Conservation (phyloP, 2,888 invertebrate species). For the Synanthedon andrenaeformis region DNA sequence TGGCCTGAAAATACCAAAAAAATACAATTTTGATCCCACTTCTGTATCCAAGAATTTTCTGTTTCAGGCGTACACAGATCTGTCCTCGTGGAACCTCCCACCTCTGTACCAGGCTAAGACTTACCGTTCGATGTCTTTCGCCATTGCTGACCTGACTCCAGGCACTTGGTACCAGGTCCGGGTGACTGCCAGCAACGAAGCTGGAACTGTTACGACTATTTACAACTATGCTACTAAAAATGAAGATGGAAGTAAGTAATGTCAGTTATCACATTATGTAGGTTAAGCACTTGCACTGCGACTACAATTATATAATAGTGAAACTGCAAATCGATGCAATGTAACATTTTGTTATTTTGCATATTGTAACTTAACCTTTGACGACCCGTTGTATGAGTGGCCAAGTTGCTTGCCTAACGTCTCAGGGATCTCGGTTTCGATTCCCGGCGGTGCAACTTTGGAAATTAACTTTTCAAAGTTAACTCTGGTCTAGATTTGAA, state of each 20-base stretch:
- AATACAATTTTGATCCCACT: too few relatives aligned
- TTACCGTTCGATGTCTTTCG: slow-evolving; percentile 40
- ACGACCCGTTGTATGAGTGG: too few relatives aligned
- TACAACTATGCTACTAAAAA: slow-evolving; percentile 73
- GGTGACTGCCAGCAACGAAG: slow-evolving; percentile 73
- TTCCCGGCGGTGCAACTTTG: too few relatives aligned
- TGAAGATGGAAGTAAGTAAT: slow-evolving; percentile 67
- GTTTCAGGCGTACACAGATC: slow-evolving; percentile 19
- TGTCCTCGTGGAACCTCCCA: slow-evolving; percentile 30
- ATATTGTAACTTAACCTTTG: too few relatives aligned
- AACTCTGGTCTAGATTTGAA: too few relatives aligned
- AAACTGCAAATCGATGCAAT: too few relatives aligned
- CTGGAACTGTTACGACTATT: slow-evolving; percentile 69
- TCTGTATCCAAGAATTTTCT: neutral
- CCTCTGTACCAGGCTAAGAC: slow-evolving; percentile 33
- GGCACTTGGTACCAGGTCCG: slow-evolving; percentile 74
- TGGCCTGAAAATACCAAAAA: too few relatives aligned
- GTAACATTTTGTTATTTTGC: too few relatives aligned
- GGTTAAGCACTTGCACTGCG: too few relatives aligned
- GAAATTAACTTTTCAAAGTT: too few relatives aligned
- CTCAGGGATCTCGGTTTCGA: too few relatives aligned
- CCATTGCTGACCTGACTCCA: slow-evolving; percentile 63
- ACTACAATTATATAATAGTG: neutral
- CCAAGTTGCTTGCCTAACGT: too few relatives aligned
- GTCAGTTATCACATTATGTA: neutral